phyloP scores from a whole-genome alignment of 35 echinoderm and acorn worm genomes.

The Amphiura filiformis region DNA sequence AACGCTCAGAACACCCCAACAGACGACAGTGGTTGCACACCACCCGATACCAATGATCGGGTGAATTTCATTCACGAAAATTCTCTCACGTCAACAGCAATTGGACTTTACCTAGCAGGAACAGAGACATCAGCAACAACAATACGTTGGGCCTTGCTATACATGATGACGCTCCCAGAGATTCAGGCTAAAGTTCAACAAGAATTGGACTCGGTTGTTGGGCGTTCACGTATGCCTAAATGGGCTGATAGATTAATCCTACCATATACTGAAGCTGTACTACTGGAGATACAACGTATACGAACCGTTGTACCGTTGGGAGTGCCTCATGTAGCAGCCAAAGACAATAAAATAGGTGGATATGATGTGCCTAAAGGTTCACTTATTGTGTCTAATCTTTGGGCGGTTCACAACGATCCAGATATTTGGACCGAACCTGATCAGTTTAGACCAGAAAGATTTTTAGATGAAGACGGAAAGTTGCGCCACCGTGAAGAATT shows the following conservation, averaged over 20 bases:
- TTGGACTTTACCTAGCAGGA: slow-evolving; percentile 50
- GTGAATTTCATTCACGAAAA: slow-evolving; percentile 19
- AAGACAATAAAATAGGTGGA: slow-evolving; percentile 8
- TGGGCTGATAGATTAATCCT: slow-evolving; percentile 26
- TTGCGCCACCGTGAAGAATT: neutral
- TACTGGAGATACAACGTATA: slow-evolving; percentile 42
- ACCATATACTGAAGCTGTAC: slow-evolving; percentile 37
- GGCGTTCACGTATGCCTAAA: slow-evolving; percentile 37
- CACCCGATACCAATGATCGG: neutral
- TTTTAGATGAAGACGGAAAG: slow-evolving; percentile 38
- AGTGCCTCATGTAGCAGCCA: slow-evolving; percentile 19
- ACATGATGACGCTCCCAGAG: slow-evolving; percentile 36
- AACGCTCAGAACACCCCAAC: neutral
- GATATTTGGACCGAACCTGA: slow-evolving; percentile 40
- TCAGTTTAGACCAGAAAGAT: slow-evolving; percentile 57
- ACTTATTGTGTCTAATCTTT: slow-evolving; percentile 13
- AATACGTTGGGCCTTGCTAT: slow-evolving; percentile 60
- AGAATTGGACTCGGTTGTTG: slow-evolving; percentile 45
- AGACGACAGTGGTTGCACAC: slow-evolving; percentile 23
- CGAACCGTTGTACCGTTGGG: slow-evolving; percentile 33
- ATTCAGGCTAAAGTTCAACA: slow-evolving; percentile 47
- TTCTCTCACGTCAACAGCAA: neutral
- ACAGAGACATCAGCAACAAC: slow-evolving; percentile 53
- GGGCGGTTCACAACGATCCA: slow-evolving; percentile 21
- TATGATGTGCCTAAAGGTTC: slow-evolving; percentile 29